Conservation (phyloP, 2,797 vertebrate genomes). For the Odontamblyopus rebecca region DNA sequence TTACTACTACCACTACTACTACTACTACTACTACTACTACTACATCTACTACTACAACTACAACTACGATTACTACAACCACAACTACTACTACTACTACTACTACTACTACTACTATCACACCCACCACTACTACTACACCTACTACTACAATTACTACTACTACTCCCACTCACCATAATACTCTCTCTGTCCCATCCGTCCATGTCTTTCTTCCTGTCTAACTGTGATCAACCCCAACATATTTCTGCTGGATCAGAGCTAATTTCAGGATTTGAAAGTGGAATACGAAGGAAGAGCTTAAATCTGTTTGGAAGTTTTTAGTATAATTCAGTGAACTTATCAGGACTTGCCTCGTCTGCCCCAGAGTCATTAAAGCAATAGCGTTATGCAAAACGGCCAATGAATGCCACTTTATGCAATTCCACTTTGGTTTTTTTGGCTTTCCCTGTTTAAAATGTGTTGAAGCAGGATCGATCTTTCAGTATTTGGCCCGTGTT, state of each 20-base stretch:
- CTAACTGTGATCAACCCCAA: not conserved
- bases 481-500: conserved; percentile 32
- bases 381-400: not conserved
- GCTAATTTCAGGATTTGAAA: not conserved
- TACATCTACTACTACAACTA: too few relatives aligned
- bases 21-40: too few relatives aligned
- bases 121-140: too few relatives aligned
- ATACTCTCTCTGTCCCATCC: too few relatives aligned
- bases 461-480: conserved; percentile 47
- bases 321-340: not conserved
- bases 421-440: conserved; percentile 10
- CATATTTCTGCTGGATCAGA: conserved; percentile 23
- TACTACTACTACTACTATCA: too few relatives aligned
- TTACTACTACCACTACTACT: too few relatives aligned
- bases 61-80: too few relatives aligned
- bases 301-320: not conserved
- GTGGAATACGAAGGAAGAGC: not conserved
- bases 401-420: conserved; percentile 5
- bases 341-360: not conserved
- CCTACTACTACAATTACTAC: too few relatives aligned
- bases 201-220: not conserved
- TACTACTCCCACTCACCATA: too few relatives aligned
- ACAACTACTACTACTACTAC: too few relatives aligned
- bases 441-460: conserved; percentile 10
- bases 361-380: too few relatives aligned